Conservation (phyloP, 2,888 invertebrate genomes). For the Drosophila macrospina region DNA sequence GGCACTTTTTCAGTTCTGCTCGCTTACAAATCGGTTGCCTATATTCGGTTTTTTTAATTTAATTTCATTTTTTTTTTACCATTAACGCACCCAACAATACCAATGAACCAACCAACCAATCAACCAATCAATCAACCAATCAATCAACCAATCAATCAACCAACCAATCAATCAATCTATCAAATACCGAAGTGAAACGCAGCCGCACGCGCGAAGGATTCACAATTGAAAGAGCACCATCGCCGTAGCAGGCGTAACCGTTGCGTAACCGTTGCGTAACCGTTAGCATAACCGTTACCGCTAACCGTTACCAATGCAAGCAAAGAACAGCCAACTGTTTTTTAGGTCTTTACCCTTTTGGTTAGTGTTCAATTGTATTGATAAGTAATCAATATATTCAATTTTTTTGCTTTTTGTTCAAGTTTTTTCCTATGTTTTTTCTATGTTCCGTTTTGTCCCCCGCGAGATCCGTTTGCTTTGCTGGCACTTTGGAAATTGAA, state of each 20-base stretch:
- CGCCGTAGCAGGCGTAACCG: slow-evolving; percentile 79
- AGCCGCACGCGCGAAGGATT: slow-evolving; percentile 92
- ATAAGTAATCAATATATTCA: slow-evolving; percentile 12
- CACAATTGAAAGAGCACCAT: slow-evolving; percentile 87
- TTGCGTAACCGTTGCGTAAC: slow-evolving; percentile 38
- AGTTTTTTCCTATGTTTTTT: too few species aligned
- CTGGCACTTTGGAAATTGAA: not conserved
- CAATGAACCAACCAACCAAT: slow-evolving; percentile 48
- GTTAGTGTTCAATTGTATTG: slow-evolving; percentile 60
- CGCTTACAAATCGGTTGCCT: slow-evolving; percentile 64
- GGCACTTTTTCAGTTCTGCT: slow-evolving; percentile 44
- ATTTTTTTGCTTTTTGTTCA: slow-evolving; percentile 43
- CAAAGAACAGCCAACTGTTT: slow-evolving; percentile 57
- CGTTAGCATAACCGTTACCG: too few species aligned
- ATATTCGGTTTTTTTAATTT: slow-evolving; percentile 64
- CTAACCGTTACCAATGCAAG: too few species aligned
- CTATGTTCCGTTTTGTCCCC: slow-evolving; percentile 16
- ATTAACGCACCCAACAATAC: slow-evolving; percentile 71
- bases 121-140: slow-evolving; percentile 46
- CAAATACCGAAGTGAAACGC: slow-evolving; percentile 88
- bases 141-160: slow-evolving; percentile 51
- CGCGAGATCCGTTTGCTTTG: slow-evolving; percentile 26
- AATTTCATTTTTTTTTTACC: slow-evolving; percentile 63
- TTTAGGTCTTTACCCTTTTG: slow-evolving; percentile 62
- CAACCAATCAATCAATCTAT: slow-evolving; percentile 44